Percentiles rank a stretch among this genome's conserved stretches.
Evolutionary conservation across 2,888 invertebrate species (phyloP).

Genomic region (Ptilodon capucinus): DNA sequence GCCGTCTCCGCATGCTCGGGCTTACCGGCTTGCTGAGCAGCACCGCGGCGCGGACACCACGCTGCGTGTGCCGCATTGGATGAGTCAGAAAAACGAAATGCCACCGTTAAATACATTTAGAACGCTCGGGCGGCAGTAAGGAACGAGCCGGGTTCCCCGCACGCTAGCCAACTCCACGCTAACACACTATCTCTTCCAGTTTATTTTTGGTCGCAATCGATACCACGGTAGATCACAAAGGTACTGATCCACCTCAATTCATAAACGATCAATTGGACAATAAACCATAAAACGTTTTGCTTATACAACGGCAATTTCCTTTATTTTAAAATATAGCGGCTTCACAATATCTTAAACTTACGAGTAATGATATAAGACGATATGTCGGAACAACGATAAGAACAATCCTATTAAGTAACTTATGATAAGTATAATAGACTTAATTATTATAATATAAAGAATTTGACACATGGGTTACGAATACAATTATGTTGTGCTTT

Average conservation of each 20-base stretch:
- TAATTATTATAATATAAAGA: conserved; percentile 56
- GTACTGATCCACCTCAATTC: conserved; percentile 65
- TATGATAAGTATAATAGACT: conserved; percentile 62
- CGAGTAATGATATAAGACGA: conserved; percentile 77
- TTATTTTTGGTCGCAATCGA: conserved; percentile 75
- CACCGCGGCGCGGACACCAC: conserved; percentile 64
- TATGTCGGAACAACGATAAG: conserved; percentile 80
- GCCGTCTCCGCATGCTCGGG: conserved; percentile 30
- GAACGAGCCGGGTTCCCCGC: conserved; percentile 51
- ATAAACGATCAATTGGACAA: conserved; percentile 70
- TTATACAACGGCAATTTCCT: conserved; percentile 81
- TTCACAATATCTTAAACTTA: conserved; percentile 80
- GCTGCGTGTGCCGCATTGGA: conserved; percentile 72
- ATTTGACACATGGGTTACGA: conserved; percentile 78
- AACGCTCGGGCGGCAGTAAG: conserved; percentile 30
- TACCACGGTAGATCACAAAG: conserved; percentile 68
- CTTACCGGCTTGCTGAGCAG: conserved; percentile 63
- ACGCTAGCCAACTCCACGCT: conserved; percentile 75
- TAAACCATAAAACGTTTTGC: conserved; percentile 79
- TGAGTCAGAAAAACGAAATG: conserved; percentile 77
- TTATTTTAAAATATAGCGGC: conserved; percentile 82
- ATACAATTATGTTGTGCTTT: conserved; percentile 58
- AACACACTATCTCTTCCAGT: conserved; percentile 79
- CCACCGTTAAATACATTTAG: conserved; percentile 53
- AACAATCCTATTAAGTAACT: conserved; percentile 75